A percentile compares a stretch with the other conserved stretches of the same genome.
Evolutionary conservation across 2,113 vertebrate genomes (phyloP).

Genomic region (Acanthochromis polyacanthus): DNA sequence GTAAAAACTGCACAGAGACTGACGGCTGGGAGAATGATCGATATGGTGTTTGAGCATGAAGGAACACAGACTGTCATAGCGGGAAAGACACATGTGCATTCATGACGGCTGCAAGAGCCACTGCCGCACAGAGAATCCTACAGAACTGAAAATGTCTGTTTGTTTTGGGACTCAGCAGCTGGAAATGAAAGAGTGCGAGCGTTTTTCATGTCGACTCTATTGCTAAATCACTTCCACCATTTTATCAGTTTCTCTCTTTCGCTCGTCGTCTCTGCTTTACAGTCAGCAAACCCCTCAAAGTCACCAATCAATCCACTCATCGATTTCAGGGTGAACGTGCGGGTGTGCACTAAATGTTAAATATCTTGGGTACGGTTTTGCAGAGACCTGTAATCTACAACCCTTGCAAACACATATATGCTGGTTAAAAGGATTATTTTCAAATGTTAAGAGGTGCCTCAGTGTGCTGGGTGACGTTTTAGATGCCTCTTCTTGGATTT

Average conservation of each 20-base stretch:
- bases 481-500: too few species aligned
- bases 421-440: background rate
- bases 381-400: background rate
- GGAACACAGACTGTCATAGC: background rate
- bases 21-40: too few species aligned
- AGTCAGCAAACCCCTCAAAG: background rate
- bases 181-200: background rate
- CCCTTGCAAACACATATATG: background rate
- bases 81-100: background rate
- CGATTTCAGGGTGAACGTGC: conserved; percentile 14
- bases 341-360: background rate
- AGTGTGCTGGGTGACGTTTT: too few species aligned
- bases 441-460: background rate
- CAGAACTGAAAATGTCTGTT: background rate
- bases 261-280: background rate
- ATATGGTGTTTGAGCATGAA: too few species aligned
- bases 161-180: background rate
- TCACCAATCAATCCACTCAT: conserved; percentile 58
- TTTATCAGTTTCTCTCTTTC: too few species aligned
- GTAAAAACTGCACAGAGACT: background rate
- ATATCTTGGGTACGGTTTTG: background rate
- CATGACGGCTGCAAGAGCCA: background rate
- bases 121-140: too few species aligned
- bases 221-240: conserved; percentile 10
- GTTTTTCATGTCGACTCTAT: conserved; percentile 9